Base-by-base conservation (phyloP, 2,113 vertebrate genomes). In the Malaclemys terrapin region DNA sequence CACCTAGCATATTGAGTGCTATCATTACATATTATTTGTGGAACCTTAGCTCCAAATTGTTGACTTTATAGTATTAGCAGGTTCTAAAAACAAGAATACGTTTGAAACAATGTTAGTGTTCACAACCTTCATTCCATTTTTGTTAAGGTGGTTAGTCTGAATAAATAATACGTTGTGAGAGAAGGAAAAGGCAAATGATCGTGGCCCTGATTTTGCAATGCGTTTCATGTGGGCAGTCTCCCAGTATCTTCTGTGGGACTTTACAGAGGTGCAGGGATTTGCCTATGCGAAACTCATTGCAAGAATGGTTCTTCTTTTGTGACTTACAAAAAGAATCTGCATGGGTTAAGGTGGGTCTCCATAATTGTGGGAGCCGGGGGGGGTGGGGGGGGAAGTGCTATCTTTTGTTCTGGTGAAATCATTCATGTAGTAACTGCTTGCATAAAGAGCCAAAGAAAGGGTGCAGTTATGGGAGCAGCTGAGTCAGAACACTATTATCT, bases 51-150 rank as follows among this genome's bases (percentile, higher is more conserved):
- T 97, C 85, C 96, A 97, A 96, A 96, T 96, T 97, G 95, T 97
- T 97, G 97, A 97, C 95, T 97, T 97, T 97, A 93, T 96, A 96
- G 96, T 97, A 97, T 97, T 97, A 97, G 94, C 96, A 88, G 94
- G 96, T 93, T 96, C 93, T 96, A 97, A 97, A 97, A 97, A 95
- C 94, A 97, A 97, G 95, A 65, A 35, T 62, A 96, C 95, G 95
- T 96, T 96, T 89, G 93, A 96, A 95, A 82, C 78, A 6, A 69
- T 95, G 95, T 96, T 97, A 97, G 91, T 86, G 96, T 97, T 97
- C 97, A 97, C 87, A 93, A 90, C 85, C 72, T 96, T 92, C 62
- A n/a, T 81, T 96, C 90, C 94, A 95, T 97, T 96, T 96, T 97
- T 94, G 96, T 97, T 96, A 96, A 97, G 94, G 95, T 94, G 90